These are phyloP conservation scores for Galaxias olidus DNA, from an alignment of 2,797 vertebrate genomes.

Conservation along the genomic window DNA sequence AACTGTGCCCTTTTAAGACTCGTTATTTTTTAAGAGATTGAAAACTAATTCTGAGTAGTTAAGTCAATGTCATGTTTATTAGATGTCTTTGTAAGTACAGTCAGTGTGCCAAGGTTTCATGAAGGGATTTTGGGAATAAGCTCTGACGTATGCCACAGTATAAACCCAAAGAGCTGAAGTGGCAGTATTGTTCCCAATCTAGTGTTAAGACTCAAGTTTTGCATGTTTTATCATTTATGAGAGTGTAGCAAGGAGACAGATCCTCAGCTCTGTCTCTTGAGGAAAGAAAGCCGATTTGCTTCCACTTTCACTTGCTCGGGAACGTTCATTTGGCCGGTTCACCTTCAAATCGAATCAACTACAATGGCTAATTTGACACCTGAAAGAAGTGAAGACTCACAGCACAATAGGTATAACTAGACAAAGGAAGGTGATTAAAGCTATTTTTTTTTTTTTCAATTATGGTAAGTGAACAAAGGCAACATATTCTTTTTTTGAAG, in stretches of 20 bases:
- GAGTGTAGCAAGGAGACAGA: slow-evolving; percentile 33
- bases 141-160: slow-evolving; percentile 32
- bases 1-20: too few relatives aligned
- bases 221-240: slow-evolving; percentile 63
- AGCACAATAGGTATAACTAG: slow-evolving; percentile 31
- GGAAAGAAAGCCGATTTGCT: slow-evolving; percentile 44
- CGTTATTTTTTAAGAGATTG: too few relatives aligned
- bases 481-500: slow-evolving; percentile 12
- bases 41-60: too few relatives aligned
- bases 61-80: too few relatives aligned
- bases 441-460: slow-evolving; percentile 10
- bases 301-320: slow-evolving; percentile 23
- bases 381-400: slow-evolving; percentile 15
- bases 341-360: slow-evolving; percentile 45
- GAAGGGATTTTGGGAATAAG: slow-evolving; percentile 25
- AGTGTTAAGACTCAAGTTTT: slow-evolving; percentile 40
- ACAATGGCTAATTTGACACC: slow-evolving; percentile 32
- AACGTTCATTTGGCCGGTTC: slow-evolving; percentile 16
- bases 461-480: slow-evolving; percentile 18
- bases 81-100: too few relatives aligned
- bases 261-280: slow-evolving; percentile 42
- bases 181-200: slow-evolving; percentile 34
- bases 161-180: slow-evolving; percentile 52
- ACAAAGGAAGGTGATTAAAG: slow-evolving; percentile 37
- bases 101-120: neutral